phyloP scores from a whole-genome alignment of 2,797 vertebrate species.

The Mormyrus proboscirostris region DNA sequence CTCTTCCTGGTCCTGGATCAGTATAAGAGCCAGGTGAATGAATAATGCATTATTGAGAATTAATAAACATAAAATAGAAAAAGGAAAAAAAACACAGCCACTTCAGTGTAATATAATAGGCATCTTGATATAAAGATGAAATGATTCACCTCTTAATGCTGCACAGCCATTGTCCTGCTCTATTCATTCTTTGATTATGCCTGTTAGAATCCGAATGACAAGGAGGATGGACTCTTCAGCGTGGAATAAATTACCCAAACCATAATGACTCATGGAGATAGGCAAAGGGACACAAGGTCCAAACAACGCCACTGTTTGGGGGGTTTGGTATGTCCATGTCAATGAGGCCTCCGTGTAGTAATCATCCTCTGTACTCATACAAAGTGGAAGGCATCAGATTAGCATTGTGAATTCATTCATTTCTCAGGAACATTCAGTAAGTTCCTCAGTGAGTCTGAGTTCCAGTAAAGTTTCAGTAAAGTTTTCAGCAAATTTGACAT shows the following conservation, averaged over 20 bases:
- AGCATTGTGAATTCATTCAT: neutral
- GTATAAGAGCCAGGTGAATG: neutral
- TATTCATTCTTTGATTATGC: conserved; percentile 36
- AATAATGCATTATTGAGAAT: conserved; percentile 21
- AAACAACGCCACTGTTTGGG: neutral
- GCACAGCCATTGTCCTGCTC: conserved; percentile 23
- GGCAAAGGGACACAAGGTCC: neutral
- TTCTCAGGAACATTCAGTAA: neutral
- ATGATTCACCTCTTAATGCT: conserved; percentile 29
- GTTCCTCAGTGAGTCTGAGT: neutral
- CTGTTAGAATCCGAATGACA: conserved; percentile 28
- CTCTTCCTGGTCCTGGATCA: neutral
- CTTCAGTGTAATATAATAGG: conserved; percentile 24
- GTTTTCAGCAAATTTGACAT: neutral
- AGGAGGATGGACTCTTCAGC: conserved; percentile 34
- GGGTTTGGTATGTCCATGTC: neutral
- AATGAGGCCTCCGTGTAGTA: neutral
- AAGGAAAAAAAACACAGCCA: conserved; percentile 17
- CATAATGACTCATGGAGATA: conserved; percentile 19
- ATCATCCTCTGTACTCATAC: neutral
- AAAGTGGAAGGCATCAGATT: neutral
- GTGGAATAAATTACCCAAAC: conserved; percentile 35
- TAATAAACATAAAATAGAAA: conserved; percentile 33
- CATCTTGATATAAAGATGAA: conserved; percentile 31
- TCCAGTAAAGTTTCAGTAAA: neutral